These are phyloP conservation scores for Hermodice carunculata DNA, from an alignment of 2,888 invertebrate species.

Conservation along the genomic window DNA sequence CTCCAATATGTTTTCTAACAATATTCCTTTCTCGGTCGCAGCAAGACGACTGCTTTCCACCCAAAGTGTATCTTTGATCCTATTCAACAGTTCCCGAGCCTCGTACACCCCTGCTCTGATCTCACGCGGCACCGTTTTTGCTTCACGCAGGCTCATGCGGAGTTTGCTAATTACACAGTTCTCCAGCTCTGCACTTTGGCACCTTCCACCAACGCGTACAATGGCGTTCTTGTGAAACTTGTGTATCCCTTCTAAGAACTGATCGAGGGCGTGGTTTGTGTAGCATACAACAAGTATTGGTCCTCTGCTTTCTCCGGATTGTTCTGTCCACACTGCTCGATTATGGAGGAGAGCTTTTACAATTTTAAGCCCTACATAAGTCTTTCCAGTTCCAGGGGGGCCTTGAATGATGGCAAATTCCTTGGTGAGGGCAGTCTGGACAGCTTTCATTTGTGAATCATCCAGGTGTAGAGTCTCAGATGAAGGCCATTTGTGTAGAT, in stretches of 20 bases:
- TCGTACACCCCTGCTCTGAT: neutral
- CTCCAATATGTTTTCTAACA: too few species aligned
- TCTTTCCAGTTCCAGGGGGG: too few species aligned
- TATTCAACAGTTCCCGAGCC: neutral
- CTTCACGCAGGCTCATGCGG: neutral
- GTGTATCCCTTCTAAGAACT: conserved; percentile 66
- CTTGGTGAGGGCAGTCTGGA: too few species aligned
- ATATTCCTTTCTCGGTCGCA: neutral
- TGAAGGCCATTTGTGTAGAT: conserved; percentile 50
- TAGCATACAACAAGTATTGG: conserved; percentile 67
- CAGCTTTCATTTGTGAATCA: too few species aligned
- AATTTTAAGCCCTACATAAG: conserved; percentile 82
- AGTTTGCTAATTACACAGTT: conserved; percentile 32
- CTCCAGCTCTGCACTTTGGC: conserved; percentile 49
- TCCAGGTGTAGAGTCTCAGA: conserved; percentile 51
- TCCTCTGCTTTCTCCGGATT: too few species aligned
- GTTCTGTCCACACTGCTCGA: conserved; percentile 60
- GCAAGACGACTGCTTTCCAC: neutral
- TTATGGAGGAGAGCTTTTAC: conserved; percentile 77
- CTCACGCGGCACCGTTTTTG: too few species aligned
- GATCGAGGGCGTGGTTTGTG: conserved; percentile 68
- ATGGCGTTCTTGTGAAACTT: conserved; percentile 51
- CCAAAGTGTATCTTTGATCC: neutral
- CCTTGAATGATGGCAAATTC: too few species aligned
- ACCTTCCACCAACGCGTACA: conserved; percentile 59